A percentile compares a stretch with the other conserved stretches of the same genome.
Evolutionary conservation across 2,888 invertebrate species (phyloP).

Genomic region (Sceliomorpha sp.): DNA sequence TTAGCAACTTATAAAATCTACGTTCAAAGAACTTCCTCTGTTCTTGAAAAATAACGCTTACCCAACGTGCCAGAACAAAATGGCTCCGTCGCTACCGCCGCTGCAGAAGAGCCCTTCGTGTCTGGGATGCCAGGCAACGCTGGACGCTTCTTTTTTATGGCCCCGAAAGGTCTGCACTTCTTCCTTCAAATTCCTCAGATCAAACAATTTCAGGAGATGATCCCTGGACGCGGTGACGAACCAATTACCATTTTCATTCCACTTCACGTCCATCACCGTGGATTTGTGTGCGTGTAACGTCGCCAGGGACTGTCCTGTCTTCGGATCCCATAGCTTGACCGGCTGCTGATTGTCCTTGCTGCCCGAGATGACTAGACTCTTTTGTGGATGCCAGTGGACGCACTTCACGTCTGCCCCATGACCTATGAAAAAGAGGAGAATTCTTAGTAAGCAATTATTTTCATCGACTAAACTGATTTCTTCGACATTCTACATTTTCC

Average conservation of each 20-base stretch:
- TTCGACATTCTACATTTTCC: too few species aligned
- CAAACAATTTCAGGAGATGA: slow-evolving; percentile 98
- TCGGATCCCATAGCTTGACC: slow-evolving; percentile 99
- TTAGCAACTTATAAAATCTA: too few species aligned
- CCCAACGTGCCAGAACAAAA: slow-evolving; percentile 99
- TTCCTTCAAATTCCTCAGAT: slow-evolving; percentile 95
- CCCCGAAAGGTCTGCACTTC: slow-evolving; percentile 99
- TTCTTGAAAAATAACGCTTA: slow-evolving; percentile 80
- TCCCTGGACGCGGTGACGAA: slow-evolving; percentile 98
- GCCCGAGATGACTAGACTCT: slow-evolving; percentile 97
- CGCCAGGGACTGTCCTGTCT: slow-evolving; percentile 95
- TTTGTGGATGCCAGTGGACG: slow-evolving; percentile 99
- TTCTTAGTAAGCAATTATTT: background rate
- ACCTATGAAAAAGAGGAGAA: slow-evolving; percentile 82
- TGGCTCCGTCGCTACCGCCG: slow-evolving; percentile 99
- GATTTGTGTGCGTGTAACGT: slow-evolving; percentile 99
- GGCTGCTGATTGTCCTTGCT: slow-evolving; percentile 99
- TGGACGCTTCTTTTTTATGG: slow-evolving; percentile 99
- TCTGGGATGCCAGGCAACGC: slow-evolving; percentile 98
- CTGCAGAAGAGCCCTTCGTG: slow-evolving; percentile 99
- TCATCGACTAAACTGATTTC: too few species aligned
- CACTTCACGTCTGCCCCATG: slow-evolving; percentile 99
- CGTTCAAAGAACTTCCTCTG: too few species aligned
- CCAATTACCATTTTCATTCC: slow-evolving; percentile 99
- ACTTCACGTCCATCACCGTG: slow-evolving; percentile 99